Conservation (phyloP, 2,888 invertebrate species). For the Oscheius onirici region DNA sequence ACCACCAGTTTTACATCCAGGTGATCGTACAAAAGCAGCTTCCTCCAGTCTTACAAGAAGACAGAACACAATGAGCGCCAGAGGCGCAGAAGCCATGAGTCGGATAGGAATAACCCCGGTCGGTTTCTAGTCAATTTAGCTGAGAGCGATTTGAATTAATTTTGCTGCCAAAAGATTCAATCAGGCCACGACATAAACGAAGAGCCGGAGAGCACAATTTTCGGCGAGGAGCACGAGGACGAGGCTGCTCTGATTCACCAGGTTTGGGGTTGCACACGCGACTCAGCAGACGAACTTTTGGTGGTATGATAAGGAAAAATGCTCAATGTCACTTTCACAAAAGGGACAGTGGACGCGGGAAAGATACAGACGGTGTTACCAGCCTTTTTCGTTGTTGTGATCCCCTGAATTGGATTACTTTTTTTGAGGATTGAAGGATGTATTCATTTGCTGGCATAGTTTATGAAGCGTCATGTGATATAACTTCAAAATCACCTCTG, state of each 20-base stretch:
- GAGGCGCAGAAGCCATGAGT: constrained; percentile 1
- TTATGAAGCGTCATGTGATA: too few species aligned
- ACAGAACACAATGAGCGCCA: background rate
- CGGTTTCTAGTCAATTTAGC: constrained; percentile 20
- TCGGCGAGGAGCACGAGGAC: background rate
- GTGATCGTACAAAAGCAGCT: background rate
- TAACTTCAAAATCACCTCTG: too few species aligned
- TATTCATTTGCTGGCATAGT: too few species aligned
- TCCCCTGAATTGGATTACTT: constrained; percentile 9
- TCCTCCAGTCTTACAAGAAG: background rate
- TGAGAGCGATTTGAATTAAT: constrained; percentile 27
- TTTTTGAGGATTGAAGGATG: too few species aligned
- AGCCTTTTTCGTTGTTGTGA: constrained; percentile 14
- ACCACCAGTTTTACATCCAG: background rate
- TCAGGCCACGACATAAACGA: constrained; percentile 9
- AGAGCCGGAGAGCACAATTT: constrained; percentile 13
- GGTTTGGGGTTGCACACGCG: background rate
- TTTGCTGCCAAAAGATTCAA: background rate
- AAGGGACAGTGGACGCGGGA: background rate
- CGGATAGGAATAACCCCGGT: background rate
- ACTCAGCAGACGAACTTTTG: background rate
- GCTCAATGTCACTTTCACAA: background rate
- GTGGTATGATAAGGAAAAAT: background rate
- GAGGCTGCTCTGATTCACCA: constrained; percentile 7
- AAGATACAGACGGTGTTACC: background rate